These are phyloP conservation scores for Callyntrura sp. DNA, from an alignment of 2,888 invertebrate genomes.

Conservation along the genomic window DNA sequence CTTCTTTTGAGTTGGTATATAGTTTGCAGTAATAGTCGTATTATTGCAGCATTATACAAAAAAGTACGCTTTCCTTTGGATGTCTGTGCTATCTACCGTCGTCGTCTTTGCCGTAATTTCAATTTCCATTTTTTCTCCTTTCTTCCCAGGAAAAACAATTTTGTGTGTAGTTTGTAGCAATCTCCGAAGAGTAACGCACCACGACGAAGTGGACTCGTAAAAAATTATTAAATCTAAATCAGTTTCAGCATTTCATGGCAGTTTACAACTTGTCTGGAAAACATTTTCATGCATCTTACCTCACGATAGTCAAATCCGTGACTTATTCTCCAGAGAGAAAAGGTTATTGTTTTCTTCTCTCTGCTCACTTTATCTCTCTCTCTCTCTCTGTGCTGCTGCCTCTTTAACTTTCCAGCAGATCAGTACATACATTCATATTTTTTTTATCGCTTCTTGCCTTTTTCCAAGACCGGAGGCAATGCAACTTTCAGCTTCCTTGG, in stretches of 20 bases:
- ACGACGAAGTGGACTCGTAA: neutral
- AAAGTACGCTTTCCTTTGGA: too few species aligned
- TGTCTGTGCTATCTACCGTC: too few species aligned
- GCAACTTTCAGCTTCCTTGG: slow-evolving; percentile 68
- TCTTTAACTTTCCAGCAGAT: too few species aligned
- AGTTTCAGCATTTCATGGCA: slow-evolving; percentile 46
- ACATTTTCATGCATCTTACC: slow-evolving; percentile 55
- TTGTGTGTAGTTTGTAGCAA: too few species aligned
- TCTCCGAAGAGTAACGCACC: neutral
- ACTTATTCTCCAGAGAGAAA: neutral
- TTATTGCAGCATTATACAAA: too few species aligned
- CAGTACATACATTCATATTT: too few species aligned
- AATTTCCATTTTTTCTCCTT: neutral
- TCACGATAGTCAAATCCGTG: too few species aligned
- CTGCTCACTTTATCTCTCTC: slow-evolving; percentile 4
- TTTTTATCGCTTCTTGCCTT: neutral
- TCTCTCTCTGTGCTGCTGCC: too few species aligned
- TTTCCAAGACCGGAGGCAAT: slow-evolving; percentile 75
- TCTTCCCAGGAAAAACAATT: slow-evolving; percentile 19
- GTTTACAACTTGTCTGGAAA: slow-evolving; percentile 45
- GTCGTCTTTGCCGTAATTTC: too few species aligned
- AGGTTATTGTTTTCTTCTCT: neutral
- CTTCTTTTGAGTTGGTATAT: too few species aligned
- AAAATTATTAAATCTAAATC: slow-evolving; percentile 31
- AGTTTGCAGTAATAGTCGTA: too few species aligned